Conservation (phyloP, 1,140 invertebrate species). For the Pseudomyrmex gracilis region DNA sequence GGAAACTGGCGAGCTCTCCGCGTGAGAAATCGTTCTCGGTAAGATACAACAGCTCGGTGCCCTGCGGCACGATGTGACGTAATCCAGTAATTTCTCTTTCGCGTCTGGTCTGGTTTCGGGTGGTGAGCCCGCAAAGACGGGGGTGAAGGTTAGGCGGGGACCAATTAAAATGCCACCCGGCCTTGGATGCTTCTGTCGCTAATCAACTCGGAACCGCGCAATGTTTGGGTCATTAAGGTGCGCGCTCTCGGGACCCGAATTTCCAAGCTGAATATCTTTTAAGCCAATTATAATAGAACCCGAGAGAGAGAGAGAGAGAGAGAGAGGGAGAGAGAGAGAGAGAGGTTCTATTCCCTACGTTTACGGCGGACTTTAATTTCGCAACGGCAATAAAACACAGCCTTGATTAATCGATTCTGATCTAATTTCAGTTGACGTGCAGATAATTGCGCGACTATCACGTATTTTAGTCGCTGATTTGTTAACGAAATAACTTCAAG, state of each 20-base stretch:
- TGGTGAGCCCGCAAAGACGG: conserved; percentile 6
- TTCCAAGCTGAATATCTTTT: conserved; percentile 46
- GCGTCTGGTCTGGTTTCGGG: conserved; percentile 12
- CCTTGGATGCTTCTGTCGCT: conserved; percentile 46
- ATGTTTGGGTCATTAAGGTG: conserved; percentile 55
- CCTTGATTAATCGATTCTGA: conserved; percentile 49
- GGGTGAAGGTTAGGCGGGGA: conserved; percentile 39
- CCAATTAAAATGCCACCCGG: conserved; percentile 64
- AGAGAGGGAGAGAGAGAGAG: neutral
- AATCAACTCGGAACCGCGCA: conserved; percentile 65
- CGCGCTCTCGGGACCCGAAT: conserved; percentile 53
- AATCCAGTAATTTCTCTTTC: conserved; percentile 69
- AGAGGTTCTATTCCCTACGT: conserved; percentile 15
- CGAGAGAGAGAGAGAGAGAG: no score
- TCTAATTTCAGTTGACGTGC: conserved; percentile 7
- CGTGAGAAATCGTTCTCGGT: conserved; percentile 42
- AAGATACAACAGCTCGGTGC: conserved; percentile 26
- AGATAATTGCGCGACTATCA: neutral
- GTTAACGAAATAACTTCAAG: neutral
- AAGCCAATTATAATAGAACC: conserved; percentile 38
- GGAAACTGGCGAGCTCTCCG: neutral
- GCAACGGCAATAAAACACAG: neutral
- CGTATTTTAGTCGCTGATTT: neutral
- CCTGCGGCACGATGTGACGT: conserved; percentile 22
- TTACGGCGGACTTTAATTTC: conserved; percentile 49